Evolutionary conservation across 2,888 invertebrate species (phyloP), one percentile per base, ranked within the genome.

Genomic region (Sesia bembeciformis): DNA sequence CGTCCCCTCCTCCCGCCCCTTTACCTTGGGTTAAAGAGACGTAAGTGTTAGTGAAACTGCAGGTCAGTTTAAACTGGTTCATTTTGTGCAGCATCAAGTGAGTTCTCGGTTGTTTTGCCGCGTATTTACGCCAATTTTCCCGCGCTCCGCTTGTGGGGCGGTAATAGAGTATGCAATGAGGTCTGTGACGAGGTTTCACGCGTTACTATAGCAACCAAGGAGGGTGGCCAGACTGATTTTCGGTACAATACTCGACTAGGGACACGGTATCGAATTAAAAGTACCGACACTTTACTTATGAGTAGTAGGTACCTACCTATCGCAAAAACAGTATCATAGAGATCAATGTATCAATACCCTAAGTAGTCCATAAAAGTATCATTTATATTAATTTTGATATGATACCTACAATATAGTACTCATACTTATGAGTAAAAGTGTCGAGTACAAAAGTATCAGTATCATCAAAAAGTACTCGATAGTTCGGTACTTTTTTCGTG

Each of bases 131-230:
- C 50, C 50, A 38, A 39, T 50, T 50, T 50, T 50, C 50, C 4
- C 38, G 23, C 50, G 50, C n/a, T 40, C 40, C 7, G 46, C 40
- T 52, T 52, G 54, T 54, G 40, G 43, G 54, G 54, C 39, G 50
- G 51, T 54, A 54, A 54, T 54, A 54, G 54, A 51, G 51, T 51
- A 52, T 40, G 54, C 52, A 54, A 53, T 55, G 55, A 55, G 49
- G 52, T 55, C 50, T 40, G 54, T 49, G 52, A 53, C 52, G 55
- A 55, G 49, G 52, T 55, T 53, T 52, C 51, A 57, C 52, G 51
- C 53, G 54, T 54, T 39, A 41, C 53, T 52, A 54, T 57, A 53
- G 53, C 53, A 52, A 46, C 46, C 46, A 46, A 46, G 46, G 46
- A 46, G 46, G 46, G 46, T 46, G 46, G 8, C n/a, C 23, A 23